Conservation (phyloP, 2,113 vertebrate species). For the Ictidomys tridecemlineatus region DNA sequence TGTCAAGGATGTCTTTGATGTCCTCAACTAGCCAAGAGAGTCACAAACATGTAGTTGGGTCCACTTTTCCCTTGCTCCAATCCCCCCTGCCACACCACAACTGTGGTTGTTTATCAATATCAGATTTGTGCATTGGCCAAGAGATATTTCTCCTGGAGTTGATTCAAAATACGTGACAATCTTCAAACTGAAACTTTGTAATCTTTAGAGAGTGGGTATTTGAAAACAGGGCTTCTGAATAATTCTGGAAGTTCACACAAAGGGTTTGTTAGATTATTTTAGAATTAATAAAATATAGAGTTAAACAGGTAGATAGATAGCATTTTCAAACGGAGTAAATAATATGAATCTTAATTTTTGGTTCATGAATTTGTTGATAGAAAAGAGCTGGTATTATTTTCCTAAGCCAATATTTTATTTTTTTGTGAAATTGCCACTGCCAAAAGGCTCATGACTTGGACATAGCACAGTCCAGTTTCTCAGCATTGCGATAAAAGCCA, state of each 20-base stretch:
- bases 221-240: conserved; percentile 10
- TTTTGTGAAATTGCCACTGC: conserved; percentile 45
- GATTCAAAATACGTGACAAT: conserved; percentile 9
- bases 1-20: conserved; percentile 68
- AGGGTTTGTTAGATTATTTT: not conserved
- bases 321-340: not conserved
- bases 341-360: not conserved
- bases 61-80: conserved; percentile 70
- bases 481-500: conserved; percentile 36
- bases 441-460: conserved; percentile 70
- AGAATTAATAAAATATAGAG: not conserved
- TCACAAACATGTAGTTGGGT: conserved; percentile 72
- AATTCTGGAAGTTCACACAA: not conserved
- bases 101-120: conserved; percentile 7
- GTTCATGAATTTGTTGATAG: conserved; percentile 40
- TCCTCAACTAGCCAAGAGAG: conserved; percentile 74
- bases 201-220: not conserved
- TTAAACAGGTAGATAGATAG: not conserved
- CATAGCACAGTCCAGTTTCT: conserved; percentile 39
- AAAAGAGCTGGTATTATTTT: conserved; percentile 63
- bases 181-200: conserved; percentile 27
- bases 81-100: not conserved
- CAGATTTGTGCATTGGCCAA: conserved; percentile 62
- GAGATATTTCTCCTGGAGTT: not conserved
- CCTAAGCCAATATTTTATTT: conserved; percentile 32